These are phyloP conservation scores for Zingel zingel DNA, from an alignment of 2,113 vertebrate species.

Conservation along the genomic window DNA sequence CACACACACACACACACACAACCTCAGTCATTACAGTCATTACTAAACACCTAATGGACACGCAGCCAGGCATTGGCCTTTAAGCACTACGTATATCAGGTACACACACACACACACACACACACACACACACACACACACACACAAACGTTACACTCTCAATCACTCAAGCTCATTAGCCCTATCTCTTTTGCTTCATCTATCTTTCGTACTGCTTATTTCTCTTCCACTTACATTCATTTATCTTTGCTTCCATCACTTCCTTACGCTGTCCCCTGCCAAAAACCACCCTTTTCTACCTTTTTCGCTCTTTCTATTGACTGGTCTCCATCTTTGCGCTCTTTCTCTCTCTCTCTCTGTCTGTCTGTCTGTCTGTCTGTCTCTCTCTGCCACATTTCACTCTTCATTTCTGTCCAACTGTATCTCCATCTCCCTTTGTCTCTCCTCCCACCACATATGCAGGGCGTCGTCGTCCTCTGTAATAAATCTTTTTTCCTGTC, in stretches of 20 bases:
- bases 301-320: not conserved
- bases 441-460: conserved; percentile 51
- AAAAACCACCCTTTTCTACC: conserved; percentile 25
- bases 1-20: conserved; percentile 10
- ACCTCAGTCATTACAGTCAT: conserved; percentile 65
- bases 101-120: conserved; percentile 25
- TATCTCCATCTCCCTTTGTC: conserved; percentile 51
- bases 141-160: conserved; percentile 40
- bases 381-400: conserved; percentile 30
- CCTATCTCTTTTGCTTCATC: conserved; percentile 53
- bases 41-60: conserved; percentile 73
- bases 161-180: conserved; percentile 74
- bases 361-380: not conserved
- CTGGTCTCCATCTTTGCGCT: not conserved
- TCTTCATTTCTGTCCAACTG: conserved; percentile 55
- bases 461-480: conserved; percentile 51
- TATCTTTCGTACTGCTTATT: conserved; percentile 49
- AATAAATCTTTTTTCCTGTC: conserved; percentile 73
- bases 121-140: conserved; percentile 6
- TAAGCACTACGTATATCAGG: conserved; percentile 62
- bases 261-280: not conserved
- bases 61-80: conserved; percentile 63
- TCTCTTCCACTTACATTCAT: conserved; percentile 28
- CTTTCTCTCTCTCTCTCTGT: not conserved
- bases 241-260: conserved; percentile 36